Conservation (phyloP, 2,797 vertebrate genomes). For the Bradypodion pumilum region DNA sequence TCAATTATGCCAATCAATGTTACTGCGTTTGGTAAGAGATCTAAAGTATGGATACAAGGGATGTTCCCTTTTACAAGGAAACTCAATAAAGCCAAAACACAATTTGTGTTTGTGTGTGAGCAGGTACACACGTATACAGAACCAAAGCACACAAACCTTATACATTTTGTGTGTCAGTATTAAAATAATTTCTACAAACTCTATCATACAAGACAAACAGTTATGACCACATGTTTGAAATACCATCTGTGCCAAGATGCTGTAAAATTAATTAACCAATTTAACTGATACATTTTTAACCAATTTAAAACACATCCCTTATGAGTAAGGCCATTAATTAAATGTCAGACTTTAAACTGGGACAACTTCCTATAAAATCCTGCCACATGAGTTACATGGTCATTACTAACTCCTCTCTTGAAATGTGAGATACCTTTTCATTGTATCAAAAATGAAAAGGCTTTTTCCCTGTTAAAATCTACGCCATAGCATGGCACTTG, state of each 20-base stretch:
- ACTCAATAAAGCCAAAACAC: background rate
- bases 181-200: slow-evolving; percentile 9
- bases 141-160: too few species aligned
- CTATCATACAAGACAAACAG: slow-evolving; percentile 8
- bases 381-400: background rate
- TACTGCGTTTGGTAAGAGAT: background rate
- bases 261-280: slow-evolving; percentile 34
- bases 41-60: background rate
- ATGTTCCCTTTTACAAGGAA: background rate
- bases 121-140: background rate
- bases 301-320: slow-evolving; percentile 23
- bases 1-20: background rate
- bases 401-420: slow-evolving; percentile 7
- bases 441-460: slow-evolving; percentile 1
- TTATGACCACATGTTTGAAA: slow-evolving; percentile 17
- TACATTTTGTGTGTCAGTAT: background rate
- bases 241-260: slow-evolving; percentile 25
- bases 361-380: slow-evolving; percentile 20
- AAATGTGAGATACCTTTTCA: slow-evolving; percentile 25
- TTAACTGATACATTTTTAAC: slow-evolving; percentile 6
- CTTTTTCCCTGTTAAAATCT: slow-evolving; percentile 26
- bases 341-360: background rate
- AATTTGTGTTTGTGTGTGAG: background rate
- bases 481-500: background rate
- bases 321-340: slow-evolving; percentile 22